Evolutionary conservation across 2,888 invertebrate species (phyloP).

Genomic region (Latheticus oryzae): DNA sequence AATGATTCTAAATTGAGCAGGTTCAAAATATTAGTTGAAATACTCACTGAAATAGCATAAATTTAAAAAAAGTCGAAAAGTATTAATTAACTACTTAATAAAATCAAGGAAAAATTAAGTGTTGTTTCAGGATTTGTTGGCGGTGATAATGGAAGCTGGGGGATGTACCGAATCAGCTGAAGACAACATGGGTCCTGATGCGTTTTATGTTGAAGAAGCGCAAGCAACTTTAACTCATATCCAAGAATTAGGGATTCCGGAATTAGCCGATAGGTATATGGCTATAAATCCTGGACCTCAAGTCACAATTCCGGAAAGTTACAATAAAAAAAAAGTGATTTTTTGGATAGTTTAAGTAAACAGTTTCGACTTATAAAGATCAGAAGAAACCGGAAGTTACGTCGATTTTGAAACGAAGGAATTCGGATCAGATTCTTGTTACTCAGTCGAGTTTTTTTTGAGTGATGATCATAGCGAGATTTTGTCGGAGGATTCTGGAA

Average conservation of each 20-base stretch:
- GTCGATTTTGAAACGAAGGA: slow-evolving; percentile 71
- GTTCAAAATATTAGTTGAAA: too few relatives aligned
- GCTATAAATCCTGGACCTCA: slow-evolving; percentile 76
- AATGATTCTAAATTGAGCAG: too few relatives aligned
- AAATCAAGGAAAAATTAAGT: too few relatives aligned
- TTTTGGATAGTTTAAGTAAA: slow-evolving; percentile 54
- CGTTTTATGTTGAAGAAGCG: slow-evolving; percentile 91
- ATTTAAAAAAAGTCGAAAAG: too few relatives aligned
- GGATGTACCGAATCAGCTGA: slow-evolving; percentile 77
- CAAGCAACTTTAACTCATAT: slow-evolving; percentile 85
- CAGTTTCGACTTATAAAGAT: slow-evolving; percentile 33
- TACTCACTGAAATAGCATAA: too few relatives aligned
- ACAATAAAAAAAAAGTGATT: slow-evolving; percentile 57
- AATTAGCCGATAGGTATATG: slow-evolving; percentile 77
- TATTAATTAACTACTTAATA: too few relatives aligned
- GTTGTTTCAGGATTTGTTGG: slow-evolving; percentile 72
- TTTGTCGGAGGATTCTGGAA: slow-evolving; percentile 79
- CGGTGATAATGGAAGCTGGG: slow-evolving; percentile 81
- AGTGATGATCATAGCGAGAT: slow-evolving; percentile 71
- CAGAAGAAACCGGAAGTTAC: slow-evolving; percentile 61
- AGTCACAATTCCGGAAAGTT: slow-evolving; percentile 58
- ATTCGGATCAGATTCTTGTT: slow-evolving; percentile 67
- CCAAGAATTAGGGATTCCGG: slow-evolving; percentile 80
- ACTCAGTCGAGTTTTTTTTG: slow-evolving; percentile 62
- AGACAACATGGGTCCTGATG: slow-evolving; percentile 76